phyloP scores from a whole-genome alignment of 2,113 vertebrate genomes.

The Alectura lathami region DNA sequence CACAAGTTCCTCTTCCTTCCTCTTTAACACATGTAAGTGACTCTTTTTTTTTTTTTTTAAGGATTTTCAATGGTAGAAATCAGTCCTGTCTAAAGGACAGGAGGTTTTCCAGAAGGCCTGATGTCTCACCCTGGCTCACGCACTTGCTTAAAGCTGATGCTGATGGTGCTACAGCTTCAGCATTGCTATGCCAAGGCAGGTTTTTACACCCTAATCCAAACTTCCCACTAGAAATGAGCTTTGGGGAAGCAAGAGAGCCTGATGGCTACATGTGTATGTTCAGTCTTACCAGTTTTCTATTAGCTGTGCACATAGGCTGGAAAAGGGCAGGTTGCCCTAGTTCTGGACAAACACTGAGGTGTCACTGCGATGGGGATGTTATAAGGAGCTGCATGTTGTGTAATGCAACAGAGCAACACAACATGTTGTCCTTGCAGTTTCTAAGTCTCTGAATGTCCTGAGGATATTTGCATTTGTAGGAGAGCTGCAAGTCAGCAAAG shows the following conservation, averaged over 20 bases:
- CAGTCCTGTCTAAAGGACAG: neutral
- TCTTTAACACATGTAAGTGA: neutral
- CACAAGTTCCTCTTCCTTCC: conserved; percentile 24
- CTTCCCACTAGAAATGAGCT: neutral
- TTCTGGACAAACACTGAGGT: neutral
- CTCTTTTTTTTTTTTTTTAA: neutral
- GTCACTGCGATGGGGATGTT: neutral
- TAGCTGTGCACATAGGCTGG: neutral
- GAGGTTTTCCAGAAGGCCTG: neutral
- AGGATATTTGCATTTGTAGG: neutral
- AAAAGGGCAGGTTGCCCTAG: neutral
- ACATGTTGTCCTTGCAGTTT: neutral
- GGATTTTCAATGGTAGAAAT: conserved; percentile 36
- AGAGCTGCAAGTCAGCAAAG: neutral
- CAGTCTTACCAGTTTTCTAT: neutral
- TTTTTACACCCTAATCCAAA: neutral
- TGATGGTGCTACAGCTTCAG: neutral
- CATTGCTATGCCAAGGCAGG: neutral
- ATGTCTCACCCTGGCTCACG: neutral
- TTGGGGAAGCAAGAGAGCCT: neutral
- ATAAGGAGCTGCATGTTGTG: neutral
- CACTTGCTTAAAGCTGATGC: neutral
- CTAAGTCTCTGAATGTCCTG: neutral
- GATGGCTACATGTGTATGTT: neutral
- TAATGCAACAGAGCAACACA: neutral